A percentile compares a stretch with the other conserved stretches of the same genome.
Evolutionary conservation across 2,888 invertebrate genomes (phyloP).

Genomic region (Drosophila rubida): DNA sequence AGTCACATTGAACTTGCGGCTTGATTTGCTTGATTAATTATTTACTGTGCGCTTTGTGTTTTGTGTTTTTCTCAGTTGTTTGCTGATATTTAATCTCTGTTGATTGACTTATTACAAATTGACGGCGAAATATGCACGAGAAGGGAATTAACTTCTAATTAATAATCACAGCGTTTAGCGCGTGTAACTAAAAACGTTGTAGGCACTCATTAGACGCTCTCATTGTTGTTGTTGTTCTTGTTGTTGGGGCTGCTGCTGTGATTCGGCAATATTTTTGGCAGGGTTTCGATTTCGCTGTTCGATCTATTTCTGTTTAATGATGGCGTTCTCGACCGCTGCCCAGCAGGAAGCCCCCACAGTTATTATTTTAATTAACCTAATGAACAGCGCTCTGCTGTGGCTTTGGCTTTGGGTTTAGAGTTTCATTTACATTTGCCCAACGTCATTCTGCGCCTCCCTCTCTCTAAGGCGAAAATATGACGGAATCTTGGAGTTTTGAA

Average conservation of each 20-base stretch:
- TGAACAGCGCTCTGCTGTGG: slow-evolving; percentile 41
- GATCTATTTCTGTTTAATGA: slow-evolving; percentile 41
- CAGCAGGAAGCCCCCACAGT: slow-evolving; percentile 65
- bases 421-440: slow-evolving; percentile 19
- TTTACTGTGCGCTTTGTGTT: slow-evolving; percentile 18
- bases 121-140: slow-evolving; percentile 32
- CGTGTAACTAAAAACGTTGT: slow-evolving; percentile 62
- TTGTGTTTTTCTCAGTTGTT: slow-evolving; percentile 17
- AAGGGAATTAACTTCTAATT: slow-evolving; percentile 50
- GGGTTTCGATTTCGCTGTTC: slow-evolving; percentile 47
- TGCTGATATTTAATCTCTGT: slow-evolving; percentile 38
- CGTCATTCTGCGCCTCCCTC: slow-evolving; percentile 30
- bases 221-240: slow-evolving; percentile 19
- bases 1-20: not conserved
- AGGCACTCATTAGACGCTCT: slow-evolving; percentile 46
- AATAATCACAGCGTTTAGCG: slow-evolving; percentile 66
- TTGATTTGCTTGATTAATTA: slow-evolving; percentile 42
- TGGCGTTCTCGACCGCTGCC: slow-evolving; percentile 39
- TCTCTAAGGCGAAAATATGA: not conserved
- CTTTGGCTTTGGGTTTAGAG: slow-evolving; percentile 11
- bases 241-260: not conserved
- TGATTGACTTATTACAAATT: slow-evolving; percentile 66
- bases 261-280: not conserved
- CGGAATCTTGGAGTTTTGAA: not conserved
- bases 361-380: slow-evolving; percentile 77